Conservation (phyloP, 53 echinoderm and acorn worm genomes). For the Zoroaster sp. region DNA sequence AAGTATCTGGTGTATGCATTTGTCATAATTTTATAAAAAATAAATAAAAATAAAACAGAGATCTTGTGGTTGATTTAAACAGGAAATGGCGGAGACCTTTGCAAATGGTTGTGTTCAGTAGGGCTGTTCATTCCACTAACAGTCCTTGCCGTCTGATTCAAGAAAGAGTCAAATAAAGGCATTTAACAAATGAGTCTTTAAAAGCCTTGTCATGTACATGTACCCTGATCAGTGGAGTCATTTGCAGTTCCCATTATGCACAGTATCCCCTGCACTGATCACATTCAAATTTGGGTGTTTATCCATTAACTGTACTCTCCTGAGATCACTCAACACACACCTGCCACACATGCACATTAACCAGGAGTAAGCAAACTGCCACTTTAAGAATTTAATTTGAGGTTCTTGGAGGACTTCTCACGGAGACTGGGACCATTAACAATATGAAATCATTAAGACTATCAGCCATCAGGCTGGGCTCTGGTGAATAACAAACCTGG, state of each 20-base stretch:
- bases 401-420: conserved; percentile 3
- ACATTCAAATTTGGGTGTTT: not conserved
- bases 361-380: not conserved
- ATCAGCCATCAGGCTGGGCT: not conserved
- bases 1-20: too few species aligned
- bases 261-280: too few species aligned
- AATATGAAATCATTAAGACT: not conserved
- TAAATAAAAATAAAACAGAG: too few species aligned
- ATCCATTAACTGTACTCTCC: not conserved
- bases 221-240: not conserved
- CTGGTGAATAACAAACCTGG: not conserved
- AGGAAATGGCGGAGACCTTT: too few species aligned
- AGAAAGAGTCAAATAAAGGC: not conserved
- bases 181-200: too few species aligned
- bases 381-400: conserved; percentile 53
- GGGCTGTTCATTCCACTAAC: too few species aligned
- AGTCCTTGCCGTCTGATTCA: not conserved
- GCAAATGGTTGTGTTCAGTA: too few species aligned
- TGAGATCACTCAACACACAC: not conserved
- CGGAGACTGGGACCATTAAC: not conserved
- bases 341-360: not conserved
- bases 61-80: too few species aligned
- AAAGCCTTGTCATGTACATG: too few species aligned
- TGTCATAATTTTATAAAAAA: too few species aligned
- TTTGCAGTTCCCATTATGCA: not conserved